phyloP scores from a whole-genome alignment of 2,113 vertebrate genomes.

The Paralichthys olivaceus region DNA sequence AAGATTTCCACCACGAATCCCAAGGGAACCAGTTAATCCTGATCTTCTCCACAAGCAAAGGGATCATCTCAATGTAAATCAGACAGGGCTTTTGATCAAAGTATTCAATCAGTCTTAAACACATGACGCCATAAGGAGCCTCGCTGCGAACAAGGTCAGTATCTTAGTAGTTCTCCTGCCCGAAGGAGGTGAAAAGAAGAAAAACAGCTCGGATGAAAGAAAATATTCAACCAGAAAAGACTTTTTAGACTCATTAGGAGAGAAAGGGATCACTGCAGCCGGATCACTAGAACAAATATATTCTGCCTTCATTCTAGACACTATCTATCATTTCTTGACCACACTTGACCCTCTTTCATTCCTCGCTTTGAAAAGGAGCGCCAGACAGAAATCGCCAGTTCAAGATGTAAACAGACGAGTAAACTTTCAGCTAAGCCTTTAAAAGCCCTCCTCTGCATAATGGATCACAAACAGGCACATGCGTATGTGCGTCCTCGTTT shows the following conservation, averaged over 20 bases:
- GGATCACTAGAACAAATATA: not conserved
- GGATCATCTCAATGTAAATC: conserved; percentile 83
- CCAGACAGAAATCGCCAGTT: conserved; percentile 23
- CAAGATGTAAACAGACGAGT: conserved; percentile 54
- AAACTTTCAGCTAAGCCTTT: conserved; percentile 42
- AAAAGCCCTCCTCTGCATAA: conserved; percentile 30
- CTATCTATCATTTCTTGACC: conserved; percentile 35
- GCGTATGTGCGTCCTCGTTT: not conserved
- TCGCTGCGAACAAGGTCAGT: conserved; percentile 53
- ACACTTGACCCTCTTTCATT: conserved; percentile 48
- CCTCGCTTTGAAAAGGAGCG: conserved; percentile 25
- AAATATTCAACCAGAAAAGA: conserved; percentile 8
- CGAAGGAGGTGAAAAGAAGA: not conserved
- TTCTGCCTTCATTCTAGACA: conserved; percentile 15
- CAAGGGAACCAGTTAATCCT: conserved; percentile 80
- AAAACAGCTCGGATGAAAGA: conserved; percentile 1
- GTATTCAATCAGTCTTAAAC: conserved; percentile 69
- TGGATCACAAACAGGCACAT: conserved; percentile 28
- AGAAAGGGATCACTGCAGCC: not conserved
- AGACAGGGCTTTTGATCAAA: conserved; percentile 83
- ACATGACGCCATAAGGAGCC: conserved; percentile 57
- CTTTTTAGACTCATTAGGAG: not conserved
- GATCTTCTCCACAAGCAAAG: conserved; percentile 79
- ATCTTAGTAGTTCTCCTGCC: conserved; percentile 31
- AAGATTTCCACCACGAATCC: conserved; percentile 69